phyloP scores from a whole-genome alignment of 2,113 vertebrate species.

The Nibea coibor region DNA sequence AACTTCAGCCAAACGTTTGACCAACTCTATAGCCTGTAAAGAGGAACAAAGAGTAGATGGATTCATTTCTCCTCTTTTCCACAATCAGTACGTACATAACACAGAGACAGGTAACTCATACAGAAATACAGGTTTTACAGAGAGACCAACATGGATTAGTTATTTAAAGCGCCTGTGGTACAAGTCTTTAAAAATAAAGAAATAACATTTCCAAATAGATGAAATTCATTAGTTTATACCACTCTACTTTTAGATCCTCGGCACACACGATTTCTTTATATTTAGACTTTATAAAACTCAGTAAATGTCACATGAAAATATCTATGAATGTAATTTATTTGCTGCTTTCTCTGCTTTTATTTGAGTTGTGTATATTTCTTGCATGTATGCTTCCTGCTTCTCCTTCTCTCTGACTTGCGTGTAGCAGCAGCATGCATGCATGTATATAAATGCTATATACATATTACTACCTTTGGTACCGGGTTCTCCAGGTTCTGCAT shows the following conservation, averaged over 20 bases:
- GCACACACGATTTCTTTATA: background rate
- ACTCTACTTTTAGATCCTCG: background rate
- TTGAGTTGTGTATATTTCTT: too few relatives aligned
- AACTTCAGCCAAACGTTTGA: slow-evolving; percentile 82
- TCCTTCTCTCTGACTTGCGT: too few relatives aligned
- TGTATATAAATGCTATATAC: background rate
- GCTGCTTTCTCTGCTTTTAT: too few relatives aligned
- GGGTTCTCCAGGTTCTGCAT: slow-evolving; percentile 80
- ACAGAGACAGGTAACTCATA: too few relatives aligned
- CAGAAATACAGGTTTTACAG: too few relatives aligned
- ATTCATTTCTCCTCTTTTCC: too few relatives aligned
- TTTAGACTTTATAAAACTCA: background rate
- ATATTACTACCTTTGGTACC: slow-evolving; percentile 78
- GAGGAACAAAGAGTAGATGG: background rate
- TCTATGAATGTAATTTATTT: background rate
- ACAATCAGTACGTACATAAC: too few relatives aligned
- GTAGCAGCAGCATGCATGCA: background rate
- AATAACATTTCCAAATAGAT: background rate
- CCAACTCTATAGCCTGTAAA: slow-evolving; percentile 82
- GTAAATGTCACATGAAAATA: background rate
- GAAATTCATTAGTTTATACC: background rate
- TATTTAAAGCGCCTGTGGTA: too few relatives aligned
- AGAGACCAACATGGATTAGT: too few relatives aligned
- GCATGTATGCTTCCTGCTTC: background rate
- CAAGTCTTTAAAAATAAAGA: background rate